phyloP scores from a whole-genome alignment of 2,888 invertebrate species.

The Charanyca ferruginea region DNA sequence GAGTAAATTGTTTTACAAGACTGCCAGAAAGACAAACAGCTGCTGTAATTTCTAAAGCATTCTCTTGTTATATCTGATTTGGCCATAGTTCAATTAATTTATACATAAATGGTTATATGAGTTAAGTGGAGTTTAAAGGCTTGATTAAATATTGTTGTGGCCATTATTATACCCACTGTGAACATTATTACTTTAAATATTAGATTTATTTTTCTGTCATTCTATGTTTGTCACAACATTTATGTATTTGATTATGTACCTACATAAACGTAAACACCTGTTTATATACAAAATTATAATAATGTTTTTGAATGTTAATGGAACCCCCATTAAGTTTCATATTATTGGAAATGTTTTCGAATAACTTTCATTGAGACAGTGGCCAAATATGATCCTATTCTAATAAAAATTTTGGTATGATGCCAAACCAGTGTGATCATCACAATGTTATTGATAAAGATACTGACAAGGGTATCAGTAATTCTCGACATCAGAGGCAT shows the following conservation, averaged over 20 bases:
- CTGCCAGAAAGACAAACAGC: conserved; percentile 98
- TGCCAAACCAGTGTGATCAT: conserved; percentile 53
- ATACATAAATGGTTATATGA: conserved; percentile 53
- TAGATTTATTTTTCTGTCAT: conserved; percentile 45
- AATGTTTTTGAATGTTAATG: conserved; percentile 16
- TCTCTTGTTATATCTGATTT: conserved; percentile 46
- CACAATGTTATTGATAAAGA: conserved; percentile 49
- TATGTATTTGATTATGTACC: conserved; percentile 38
- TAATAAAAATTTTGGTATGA: conserved; percentile 25
- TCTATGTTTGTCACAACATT: conserved; percentile 47
- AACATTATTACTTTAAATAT: conserved; percentile 33
- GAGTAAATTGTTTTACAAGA: conserved; percentile 99
- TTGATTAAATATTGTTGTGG: conserved; percentile 47
- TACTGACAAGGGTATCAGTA: too few species aligned
- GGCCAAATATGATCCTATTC: conserved; percentile 17
- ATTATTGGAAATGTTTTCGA: conserved; percentile 10
- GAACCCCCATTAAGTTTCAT: too few species aligned
- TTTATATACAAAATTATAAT: conserved; percentile 20
- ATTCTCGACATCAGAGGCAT: too few species aligned
- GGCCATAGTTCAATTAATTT: conserved; percentile 62
- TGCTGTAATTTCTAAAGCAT: conserved; percentile 95
- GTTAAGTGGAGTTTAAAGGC: conserved; percentile 39
- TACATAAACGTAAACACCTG: too few species aligned
- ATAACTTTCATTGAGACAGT: conserved; percentile 7
- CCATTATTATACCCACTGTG: conserved; percentile 55